Evolutionary conservation across 2,113 vertebrate species (phyloP).

Genomic region (Gasterosteus aculeatus): DNA sequence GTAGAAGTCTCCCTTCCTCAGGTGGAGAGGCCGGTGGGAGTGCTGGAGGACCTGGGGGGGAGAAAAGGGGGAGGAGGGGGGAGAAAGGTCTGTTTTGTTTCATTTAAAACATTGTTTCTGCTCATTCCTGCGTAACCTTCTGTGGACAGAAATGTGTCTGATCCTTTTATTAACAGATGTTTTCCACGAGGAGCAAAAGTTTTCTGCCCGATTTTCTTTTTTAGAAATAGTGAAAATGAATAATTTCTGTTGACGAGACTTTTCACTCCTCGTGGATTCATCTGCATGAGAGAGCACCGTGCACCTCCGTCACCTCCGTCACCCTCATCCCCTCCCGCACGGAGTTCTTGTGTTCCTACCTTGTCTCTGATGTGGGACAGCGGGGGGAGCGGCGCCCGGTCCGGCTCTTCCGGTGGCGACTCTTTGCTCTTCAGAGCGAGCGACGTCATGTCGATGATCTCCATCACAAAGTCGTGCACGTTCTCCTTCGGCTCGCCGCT

Average conservation of each 20-base stretch:
- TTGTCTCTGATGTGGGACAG: constrained; percentile 92
- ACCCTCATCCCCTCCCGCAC: no score
- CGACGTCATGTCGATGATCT: constrained; percentile 95
- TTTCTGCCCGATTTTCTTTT: constrained; percentile 55
- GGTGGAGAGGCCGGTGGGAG: constrained; percentile 90
- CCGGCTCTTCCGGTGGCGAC: constrained; percentile 80
- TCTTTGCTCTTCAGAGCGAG: constrained; percentile 90
- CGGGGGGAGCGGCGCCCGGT: constrained; percentile 67
- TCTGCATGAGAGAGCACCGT: constrained; percentile 2
- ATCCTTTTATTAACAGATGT: not conserved
- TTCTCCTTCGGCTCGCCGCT: constrained; percentile 77
- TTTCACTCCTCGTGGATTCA: constrained; percentile 31
- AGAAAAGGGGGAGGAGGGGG: not conserved
- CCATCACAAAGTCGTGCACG: constrained; percentile 92
- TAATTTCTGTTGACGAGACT: constrained; percentile 4
- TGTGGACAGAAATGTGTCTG: not conserved
- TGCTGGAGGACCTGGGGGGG: constrained; percentile 83
- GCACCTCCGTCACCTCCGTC: not conserved
- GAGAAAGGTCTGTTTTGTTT: not conserved
- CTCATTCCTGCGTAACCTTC: not conserved
- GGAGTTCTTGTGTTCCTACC: constrained; percentile 40
- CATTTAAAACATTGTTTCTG: no score
- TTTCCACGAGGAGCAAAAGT: constrained; percentile 15
- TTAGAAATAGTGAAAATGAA: constrained; percentile 24
- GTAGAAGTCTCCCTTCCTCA: constrained; percentile 96